Evolutionary conservation across 2,888 invertebrate species (phyloP).

Genomic region (Choristoneura rosaceana): DNA sequence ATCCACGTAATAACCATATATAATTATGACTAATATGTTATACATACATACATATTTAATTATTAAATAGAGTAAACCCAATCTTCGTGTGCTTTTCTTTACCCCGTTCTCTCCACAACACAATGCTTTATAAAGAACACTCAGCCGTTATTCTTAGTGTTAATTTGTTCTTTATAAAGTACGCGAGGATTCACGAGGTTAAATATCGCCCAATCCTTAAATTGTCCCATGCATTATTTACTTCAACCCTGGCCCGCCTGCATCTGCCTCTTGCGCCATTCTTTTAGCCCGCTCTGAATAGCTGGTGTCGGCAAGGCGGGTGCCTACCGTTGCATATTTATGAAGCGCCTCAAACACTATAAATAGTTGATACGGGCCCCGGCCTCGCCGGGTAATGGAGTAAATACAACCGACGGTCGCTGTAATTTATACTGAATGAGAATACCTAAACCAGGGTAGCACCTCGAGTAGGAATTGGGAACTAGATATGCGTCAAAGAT

Average conservation of each 20-base stretch:
- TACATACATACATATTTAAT: too few relatives aligned
- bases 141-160: too few relatives aligned
- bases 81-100: too few relatives aligned
- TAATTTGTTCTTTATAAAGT: too few relatives aligned
- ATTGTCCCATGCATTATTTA: too few relatives aligned
- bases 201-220: too few relatives aligned
- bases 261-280: constrained; percentile 48
- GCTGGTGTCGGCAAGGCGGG: constrained; percentile 85
- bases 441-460: constrained; percentile 45
- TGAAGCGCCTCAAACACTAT: constrained; percentile 85
- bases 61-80: too few relatives aligned
- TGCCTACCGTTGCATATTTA: constrained; percentile 86
- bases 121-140: too few relatives aligned
- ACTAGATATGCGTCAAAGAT: background rate
- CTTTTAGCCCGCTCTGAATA: constrained; percentile 71
- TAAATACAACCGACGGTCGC: constrained; percentile 74
- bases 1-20: too few relatives aligned
- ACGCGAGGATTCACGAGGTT: too few relatives aligned
- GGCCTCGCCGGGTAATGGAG: constrained; percentile 79
- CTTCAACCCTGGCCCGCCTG: constrained; percentile 41
- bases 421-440: constrained; percentile 64
- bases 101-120: too few relatives aligned
- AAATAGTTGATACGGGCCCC: constrained; percentile 82
- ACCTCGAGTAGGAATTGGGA: background rate
- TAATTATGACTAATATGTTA: too few relatives aligned